A percentile compares a stretch with the other conserved stretches of the same genome.
Conservation (phyloP, 2,113 vertebrate genomes). For the Speoplatyrhinus poulsoni region DNA sequence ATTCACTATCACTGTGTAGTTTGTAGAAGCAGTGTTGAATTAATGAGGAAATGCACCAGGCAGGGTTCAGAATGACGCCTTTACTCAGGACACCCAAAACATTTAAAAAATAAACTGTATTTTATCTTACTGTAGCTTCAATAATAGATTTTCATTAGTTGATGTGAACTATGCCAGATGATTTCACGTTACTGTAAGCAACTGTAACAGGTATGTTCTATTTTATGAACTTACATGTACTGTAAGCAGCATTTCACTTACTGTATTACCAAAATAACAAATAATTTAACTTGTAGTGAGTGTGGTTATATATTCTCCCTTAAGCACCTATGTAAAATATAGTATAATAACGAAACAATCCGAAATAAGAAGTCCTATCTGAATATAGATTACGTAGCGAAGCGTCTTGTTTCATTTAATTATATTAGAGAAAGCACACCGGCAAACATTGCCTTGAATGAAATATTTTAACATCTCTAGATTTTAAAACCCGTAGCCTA, state of each 20-base stretch:
- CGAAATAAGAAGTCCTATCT: constrained; percentile 59
- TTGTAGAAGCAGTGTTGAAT: constrained; percentile 28
- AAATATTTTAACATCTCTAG: too few relatives aligned
- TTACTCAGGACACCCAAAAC: constrained; percentile 7
- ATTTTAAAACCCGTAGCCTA: too few relatives aligned
- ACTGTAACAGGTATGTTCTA: too few relatives aligned
- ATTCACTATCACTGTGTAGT: not conserved
- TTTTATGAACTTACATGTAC: constrained; percentile 13
- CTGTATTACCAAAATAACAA: too few relatives aligned
- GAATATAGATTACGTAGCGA: constrained; percentile 62
- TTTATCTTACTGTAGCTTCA: not conserved
- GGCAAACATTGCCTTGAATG: too few relatives aligned
- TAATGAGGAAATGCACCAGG: constrained; percentile 23
- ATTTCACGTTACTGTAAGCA: not conserved
- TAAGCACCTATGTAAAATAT: constrained; percentile 35
- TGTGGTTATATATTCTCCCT: constrained; percentile 20
- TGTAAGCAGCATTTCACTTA: too few relatives aligned
- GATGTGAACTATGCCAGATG: not conserved
- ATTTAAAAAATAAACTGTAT: not conserved
- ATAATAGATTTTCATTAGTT: not conserved
- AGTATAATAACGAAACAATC: constrained; percentile 64
- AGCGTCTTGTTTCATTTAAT: constrained; percentile 33
- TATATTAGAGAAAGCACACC: too few relatives aligned
- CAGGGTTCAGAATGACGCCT: constrained; percentile 2
- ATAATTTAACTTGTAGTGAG: not conserved